Conservation (phyloP, 2,888 invertebrate genomes). For the Drosophila differens region DNA sequence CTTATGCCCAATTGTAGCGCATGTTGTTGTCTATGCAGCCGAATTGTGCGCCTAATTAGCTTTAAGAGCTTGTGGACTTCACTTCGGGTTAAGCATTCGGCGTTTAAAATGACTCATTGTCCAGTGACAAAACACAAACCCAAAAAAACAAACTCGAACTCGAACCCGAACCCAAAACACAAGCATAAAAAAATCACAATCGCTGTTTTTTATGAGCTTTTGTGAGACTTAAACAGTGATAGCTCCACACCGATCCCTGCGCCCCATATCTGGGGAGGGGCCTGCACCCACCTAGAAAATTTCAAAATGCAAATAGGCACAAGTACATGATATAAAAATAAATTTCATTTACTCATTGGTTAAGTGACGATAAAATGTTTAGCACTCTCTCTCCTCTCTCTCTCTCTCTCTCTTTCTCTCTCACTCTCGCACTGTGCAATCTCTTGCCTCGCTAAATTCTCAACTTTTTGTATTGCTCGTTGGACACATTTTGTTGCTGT, state of each 20-base stretch:
- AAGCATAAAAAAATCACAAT: constrained; percentile 41
- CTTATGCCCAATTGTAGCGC: constrained; percentile 9
- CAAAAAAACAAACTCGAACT: not conserved
- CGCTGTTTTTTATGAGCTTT: constrained; percentile 50
- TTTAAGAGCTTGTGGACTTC: constrained; percentile 47
- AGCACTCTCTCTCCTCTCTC: constrained; percentile 17
- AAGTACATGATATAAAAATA: constrained; percentile 45
- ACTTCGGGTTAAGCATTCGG: constrained; percentile 50
- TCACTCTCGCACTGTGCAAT: not conserved
- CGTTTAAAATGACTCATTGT: constrained; percentile 68
- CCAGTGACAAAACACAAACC: constrained; percentile 44
- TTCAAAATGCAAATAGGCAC: constrained; percentile 53
- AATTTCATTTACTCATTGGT: constrained; percentile 59
- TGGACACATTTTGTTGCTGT: constrained; percentile 9
- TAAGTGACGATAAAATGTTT: constrained; percentile 70
- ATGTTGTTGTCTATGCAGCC: constrained; percentile 7
- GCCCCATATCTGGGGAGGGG: constrained; percentile 14
- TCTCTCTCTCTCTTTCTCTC: not conserved
- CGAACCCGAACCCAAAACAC: constrained; percentile 3
- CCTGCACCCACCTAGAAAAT: constrained; percentile 13
- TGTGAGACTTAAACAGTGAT: constrained; percentile 38
- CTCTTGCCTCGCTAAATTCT: constrained; percentile 3
- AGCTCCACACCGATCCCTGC: constrained; percentile 27
- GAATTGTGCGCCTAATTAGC: constrained; percentile 55
- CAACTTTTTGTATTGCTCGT: constrained; percentile 25